A percentile compares a stretch with the other conserved stretches of the same genome.
Conservation (phyloP, 2,797 vertebrate genomes). For the Euthynnus affinis region DNA sequence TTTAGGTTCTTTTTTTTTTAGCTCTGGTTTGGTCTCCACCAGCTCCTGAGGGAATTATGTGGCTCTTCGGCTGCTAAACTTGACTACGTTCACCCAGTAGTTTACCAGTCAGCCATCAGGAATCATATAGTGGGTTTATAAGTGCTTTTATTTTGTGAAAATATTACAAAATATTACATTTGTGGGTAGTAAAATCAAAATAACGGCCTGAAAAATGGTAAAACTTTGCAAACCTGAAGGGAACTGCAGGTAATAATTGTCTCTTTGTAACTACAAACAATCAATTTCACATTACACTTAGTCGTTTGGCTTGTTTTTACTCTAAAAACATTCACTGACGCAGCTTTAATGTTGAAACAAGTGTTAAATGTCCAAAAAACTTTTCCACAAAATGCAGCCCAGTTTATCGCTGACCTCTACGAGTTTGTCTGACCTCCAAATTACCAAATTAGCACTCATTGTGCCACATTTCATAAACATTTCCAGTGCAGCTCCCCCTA, state of each 20-base stretch:
- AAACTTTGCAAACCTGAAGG: too few species aligned
- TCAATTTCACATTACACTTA: not conserved
- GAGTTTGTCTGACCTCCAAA: not conserved
- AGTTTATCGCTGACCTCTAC: too few species aligned
- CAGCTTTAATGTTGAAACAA: too few species aligned
- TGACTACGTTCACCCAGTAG: not conserved
- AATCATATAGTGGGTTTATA: not conserved
- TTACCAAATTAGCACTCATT: not conserved
- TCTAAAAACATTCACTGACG: too few species aligned
- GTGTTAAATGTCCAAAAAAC: not conserved
- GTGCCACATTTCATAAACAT: not conserved
- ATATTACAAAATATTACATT: too few species aligned
- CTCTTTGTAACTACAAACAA: too few species aligned
- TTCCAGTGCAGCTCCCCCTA: not conserved
- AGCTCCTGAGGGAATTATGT: not conserved
- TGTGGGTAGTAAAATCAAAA: not conserved
- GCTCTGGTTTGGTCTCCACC: slow-evolving; percentile 5
- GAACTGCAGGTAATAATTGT: too few species aligned
- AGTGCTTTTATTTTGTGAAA: too few species aligned
- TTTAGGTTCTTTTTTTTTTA: not conserved
- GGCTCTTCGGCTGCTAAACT: not conserved
- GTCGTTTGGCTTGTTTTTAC: not conserved
- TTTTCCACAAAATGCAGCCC: too few species aligned
- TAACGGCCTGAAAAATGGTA: too few species aligned
- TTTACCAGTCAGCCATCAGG: not conserved